Evolutionary conservation across 2,113 vertebrate species (phyloP), one percentile per base, ranked within the genome.

Genomic region (Gorsachius goisagi): DNA sequence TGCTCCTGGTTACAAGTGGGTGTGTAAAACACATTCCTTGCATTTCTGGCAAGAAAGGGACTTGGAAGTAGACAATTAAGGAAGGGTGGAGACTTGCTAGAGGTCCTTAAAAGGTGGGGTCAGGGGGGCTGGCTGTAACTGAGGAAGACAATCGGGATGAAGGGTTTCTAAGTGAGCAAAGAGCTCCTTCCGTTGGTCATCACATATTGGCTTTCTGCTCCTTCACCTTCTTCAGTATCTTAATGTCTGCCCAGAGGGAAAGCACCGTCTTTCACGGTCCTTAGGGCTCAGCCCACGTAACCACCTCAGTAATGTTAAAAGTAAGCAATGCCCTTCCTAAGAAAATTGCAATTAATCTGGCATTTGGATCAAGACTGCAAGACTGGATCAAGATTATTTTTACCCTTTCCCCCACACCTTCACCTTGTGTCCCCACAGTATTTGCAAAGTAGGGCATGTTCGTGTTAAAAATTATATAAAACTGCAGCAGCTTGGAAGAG

Each of bases 191-290:
- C 64, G 39, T 73, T 53, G 30, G 49, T 68, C 50, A 73, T 88
- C 44, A 47, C 1, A 0, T 52, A 33, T 15, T 0, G 0, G 24
- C 59, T 80, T 94, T 35, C 62, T 5, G 1, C 24, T 85, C 55
- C 41, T 79, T 60, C 37, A 26, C 13, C 44, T 66, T 73, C 62
- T 59, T 66, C 74, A 20, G 16, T 6, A n/a, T 9, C 55, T 72
- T 27, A 27, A 27, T 0, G 0, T 27, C 9, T 52, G 45, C 35
- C 21, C 39, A 44, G 47, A 35, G 32, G 35, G n/a, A 83, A 78
- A 49, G 12, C 52, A n/a, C 2, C 0, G 0, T 47, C 44, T 71
- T 75, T 62, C 30, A 41, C 32, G 0, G 2, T 44, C 21, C 49
- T 7, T 2, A 41, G 49, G 52, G 20, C 5, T 9, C 45, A 26